Evolutionary conservation across 2,888 invertebrate genomes (phyloP), one percentile per base, ranked within the genome.

Genomic region (Drosophila formosana): DNA sequence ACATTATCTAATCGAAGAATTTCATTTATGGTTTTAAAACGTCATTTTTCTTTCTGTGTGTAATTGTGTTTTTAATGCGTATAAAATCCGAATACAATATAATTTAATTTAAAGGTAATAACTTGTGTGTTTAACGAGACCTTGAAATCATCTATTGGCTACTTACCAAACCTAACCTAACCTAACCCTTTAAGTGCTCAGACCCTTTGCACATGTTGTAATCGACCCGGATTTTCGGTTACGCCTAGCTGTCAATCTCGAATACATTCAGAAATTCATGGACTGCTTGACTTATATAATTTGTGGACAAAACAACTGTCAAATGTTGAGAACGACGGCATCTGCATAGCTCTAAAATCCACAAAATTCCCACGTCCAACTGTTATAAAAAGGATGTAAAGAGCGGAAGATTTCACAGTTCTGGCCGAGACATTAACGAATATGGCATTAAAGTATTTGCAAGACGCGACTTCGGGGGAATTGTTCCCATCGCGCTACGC

Each of bases 241-340:
- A 76, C 76, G 77, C 73, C 73, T 45, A 49, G 6, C 47, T 66
- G 73, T 76, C 72, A 74, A 52, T 70, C 65, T 52, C 1, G 7
- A 30, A 46, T 47, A 26, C 51, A 32, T 9, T 23, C 9, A 8
- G 0, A 37, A 39, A 52, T 47, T 56, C 41, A 5, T 1, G 2
- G 13, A 26, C n/a, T 55, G 7, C 39, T 43, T 9, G 46, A 1
- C 23, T 30, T 43, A 32, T 45, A n/a, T 43, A 43, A 53, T 30
- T 53, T 28, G 11, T n/a, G 11, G 26, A 4, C 34, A 37, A 55
- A 61, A 39, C 25, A 37, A 50, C 34, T 43, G 52, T 52, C 26
- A 52, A 66, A 45, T 68, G 50, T 55, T 78, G 74, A 63, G 75
- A 74, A 74, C 61, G 3, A 13, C n/a, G 25, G 49, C 74, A 74